Base-by-base conservation (phyloP, 2,797 vertebrate genomes). In the Micrastur ruficollis region DNA sequence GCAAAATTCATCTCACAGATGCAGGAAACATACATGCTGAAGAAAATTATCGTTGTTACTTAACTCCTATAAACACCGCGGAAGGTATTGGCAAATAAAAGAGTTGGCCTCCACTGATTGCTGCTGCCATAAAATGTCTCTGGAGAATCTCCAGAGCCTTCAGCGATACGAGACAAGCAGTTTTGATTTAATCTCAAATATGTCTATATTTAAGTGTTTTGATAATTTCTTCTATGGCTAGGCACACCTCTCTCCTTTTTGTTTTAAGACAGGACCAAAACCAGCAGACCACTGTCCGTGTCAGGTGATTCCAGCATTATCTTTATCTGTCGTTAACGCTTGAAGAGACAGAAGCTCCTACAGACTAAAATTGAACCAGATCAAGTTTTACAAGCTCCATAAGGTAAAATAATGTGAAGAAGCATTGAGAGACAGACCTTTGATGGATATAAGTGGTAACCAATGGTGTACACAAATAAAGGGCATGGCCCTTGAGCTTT, bases 1-100 rank as follows among this genome's bases (percentile, higher is more conserved):
- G 93, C 73, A 93, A 95, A 97, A 90, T 91, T 81, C 85, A 18
- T 81, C 66, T 95, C 58, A 32, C 42, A 59, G 82, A 29, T 89
- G 46, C 49, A 91, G 86, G 55, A 90, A 68, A 81, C 76, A 59
- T 32, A 67, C 12, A 42, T 1, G 3, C 49, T 50, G 62, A 81
- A 70, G 26, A 58, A 80, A 67, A 82, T 67, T 21, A 36, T 56
- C 53, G 8, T 34, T 81, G 53, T 88, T 96, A 42, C 50, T 90
- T 84, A 26, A 44, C 34, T 90, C 53, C 65, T 38, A 83, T 72
- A 88, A 97, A 93, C 50, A 56, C 40, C 40, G 66, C 49, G 89
- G 90, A 94, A 94, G 42, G 68, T 83, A 93, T 13, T 78, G 68
- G 62, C 76, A 81, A 95, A 91, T 61, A 42, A 89, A 84, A 65